Base-by-base conservation (phyloP, 2,888 invertebrate species). In the Synergus umbraculus region DNA sequence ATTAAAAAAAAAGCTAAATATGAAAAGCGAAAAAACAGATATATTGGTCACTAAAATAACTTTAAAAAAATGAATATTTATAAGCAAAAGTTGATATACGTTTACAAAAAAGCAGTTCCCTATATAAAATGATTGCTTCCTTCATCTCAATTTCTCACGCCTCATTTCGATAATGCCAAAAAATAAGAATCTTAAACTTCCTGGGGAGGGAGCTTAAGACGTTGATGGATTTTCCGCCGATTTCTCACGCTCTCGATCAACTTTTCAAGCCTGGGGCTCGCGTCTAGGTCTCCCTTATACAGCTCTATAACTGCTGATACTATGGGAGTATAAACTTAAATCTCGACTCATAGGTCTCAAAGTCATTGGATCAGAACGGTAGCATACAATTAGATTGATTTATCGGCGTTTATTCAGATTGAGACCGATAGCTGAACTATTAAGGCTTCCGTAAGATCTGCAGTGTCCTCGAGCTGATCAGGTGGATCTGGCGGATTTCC, bases 401-500 rank as follows among this genome's bases (percentile, higher is more conserved):
- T 73, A 73, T 69, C 69, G 69, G 46, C 69, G 12, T 69, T 69
- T 69, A 49, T 69, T 69, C 22, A 69, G 22, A 69, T 73, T 73
- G 37, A n/a, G 73, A 73, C 41, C 2, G n/a, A 73, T 73, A 18
- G 73, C n/a, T 54, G 37, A 4, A 54, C 37, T 41, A 73, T 73
- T 54, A 73, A 15, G 73, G 41, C 54, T 73, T 54, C 73, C 73
- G 73, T 10, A 54, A 73, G 15, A 49, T 73, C 69, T 54, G 29
- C 29, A 4, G 73, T 73, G 73, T 73, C 73, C 73, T 73, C 54
- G 73, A 73, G 73, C 73, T 54, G 73, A 73, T 73, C 54, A 73
- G 73, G 73, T 73, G 73, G 41, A 15, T 54, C 73, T 54, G 73
- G 54, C 41, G 73, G 54, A 73, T 73, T 73, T 73, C 73, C 73